These are phyloP conservation scores for Diachasma alloeum DNA, from an alignment of 1,140 invertebrate genomes.

Conservation along the genomic window DNA sequence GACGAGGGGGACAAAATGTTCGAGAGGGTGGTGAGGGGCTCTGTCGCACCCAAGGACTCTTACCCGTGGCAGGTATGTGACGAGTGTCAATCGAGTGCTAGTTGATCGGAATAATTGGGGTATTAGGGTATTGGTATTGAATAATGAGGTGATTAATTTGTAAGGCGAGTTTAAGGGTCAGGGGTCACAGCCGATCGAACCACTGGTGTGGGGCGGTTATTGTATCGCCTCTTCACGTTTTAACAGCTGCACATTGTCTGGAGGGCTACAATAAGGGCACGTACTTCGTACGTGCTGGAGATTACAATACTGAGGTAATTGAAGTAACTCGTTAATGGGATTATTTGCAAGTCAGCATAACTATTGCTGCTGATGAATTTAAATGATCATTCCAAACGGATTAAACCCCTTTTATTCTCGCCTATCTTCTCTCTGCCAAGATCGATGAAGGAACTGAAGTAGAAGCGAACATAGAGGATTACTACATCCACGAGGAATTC, in stretches of 20 bases:
- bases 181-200: constrained; percentile 66
- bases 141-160: constrained; percentile 13
- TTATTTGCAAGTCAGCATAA: too few species aligned
- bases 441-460: constrained; percentile 72
- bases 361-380: too few species aligned
- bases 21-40: constrained; percentile 67
- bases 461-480: constrained; percentile 74
- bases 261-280: constrained; percentile 72
- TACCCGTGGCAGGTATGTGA: constrained; percentile 80
- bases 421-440: not conserved
- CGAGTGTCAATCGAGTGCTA: not conserved
- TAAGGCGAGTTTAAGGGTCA: constrained; percentile 75
- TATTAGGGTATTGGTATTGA: not conserved
- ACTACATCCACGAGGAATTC: constrained; percentile 74
- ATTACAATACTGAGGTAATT: constrained; percentile 74
- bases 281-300: constrained; percentile 75
- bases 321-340: not conserved
- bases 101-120: not conserved
- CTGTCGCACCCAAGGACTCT: constrained; percentile 68
- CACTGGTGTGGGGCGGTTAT: constrained; percentile 85
- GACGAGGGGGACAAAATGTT: constrained; percentile 57
- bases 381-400: too few species aligned
- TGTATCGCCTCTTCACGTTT: constrained; percentile 72
- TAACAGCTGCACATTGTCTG: constrained; percentile 85
- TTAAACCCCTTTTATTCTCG: too few species aligned